Conservation (phyloP, 2,113 vertebrate genomes). For the Danionella cerebrum region DNA sequence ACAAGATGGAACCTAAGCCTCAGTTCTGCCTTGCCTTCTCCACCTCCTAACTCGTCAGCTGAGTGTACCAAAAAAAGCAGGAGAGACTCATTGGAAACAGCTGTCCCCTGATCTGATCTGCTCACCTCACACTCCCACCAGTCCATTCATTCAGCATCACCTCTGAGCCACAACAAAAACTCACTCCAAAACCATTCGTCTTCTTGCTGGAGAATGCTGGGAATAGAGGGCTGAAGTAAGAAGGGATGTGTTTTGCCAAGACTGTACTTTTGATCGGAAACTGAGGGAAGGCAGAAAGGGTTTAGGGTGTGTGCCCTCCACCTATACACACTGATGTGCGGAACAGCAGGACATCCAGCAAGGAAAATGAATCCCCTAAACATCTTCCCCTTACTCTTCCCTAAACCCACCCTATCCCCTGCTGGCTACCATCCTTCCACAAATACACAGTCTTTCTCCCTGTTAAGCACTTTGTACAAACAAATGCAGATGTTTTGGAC, state of each 20-base stretch:
- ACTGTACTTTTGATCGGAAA: neutral
- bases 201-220: conserved; percentile 4
- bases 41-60: conserved; percentile 30
- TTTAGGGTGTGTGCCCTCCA: conserved; percentile 33
- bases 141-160: conserved; percentile 33
- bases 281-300: neutral
- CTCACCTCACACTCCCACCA: conserved; percentile 31
- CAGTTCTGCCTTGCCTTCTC: neutral
- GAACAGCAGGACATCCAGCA: conserved; percentile 51
- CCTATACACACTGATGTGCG: conserved; percentile 50
- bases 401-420: conserved; percentile 64
- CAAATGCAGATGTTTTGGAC: conserved; percentile 21
- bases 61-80: conserved; percentile 16
- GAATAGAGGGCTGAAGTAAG: neutral
- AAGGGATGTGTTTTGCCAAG: neutral
- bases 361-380: conserved; percentile 58
- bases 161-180: conserved; percentile 29
- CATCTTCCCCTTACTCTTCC: conserved; percentile 49
- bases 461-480: conserved; percentile 26
- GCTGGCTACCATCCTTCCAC: conserved; percentile 59
- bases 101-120: conserved; percentile 23
- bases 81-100: conserved; percentile 19
- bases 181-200: conserved; percentile 33
- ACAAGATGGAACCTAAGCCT: neutral
- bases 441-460: conserved; percentile 55